Base-by-base conservation (phyloP, 2,797 vertebrate genomes). In the Cynodonichthys magdalenae region DNA sequence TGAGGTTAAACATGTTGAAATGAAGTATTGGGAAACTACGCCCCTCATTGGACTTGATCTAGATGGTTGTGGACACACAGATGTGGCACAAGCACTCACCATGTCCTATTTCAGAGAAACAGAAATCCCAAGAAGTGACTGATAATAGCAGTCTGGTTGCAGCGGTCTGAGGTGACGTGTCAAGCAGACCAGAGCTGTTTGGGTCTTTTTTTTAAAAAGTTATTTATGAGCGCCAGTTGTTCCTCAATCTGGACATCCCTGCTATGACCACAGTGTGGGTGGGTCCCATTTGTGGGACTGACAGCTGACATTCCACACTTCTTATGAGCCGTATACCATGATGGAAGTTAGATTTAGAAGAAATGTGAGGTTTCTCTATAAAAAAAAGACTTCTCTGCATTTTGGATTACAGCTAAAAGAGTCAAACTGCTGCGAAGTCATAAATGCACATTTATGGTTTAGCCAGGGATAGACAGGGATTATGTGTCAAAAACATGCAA, bases 221-320 rank as follows among this genome's bases (percentile, higher is more conserved):
- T 87, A 83, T 89, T 90, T 73, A 81, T 69, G 78, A 85, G 68
- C 60, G 53, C 71, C 87, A 89, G 86, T 90, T 91, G 88, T 62
- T 84, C 50, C 63, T 57, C 4, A 17, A 66, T 82, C 52, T 72
- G 56, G 65, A 72, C 75, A 74, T 87, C 75, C 75, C 66, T 51
- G 68, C 78, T 79, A 87, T 80, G 86, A 84, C 90, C 90, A 71
- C 85, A 86, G 68, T 82, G 83, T 85, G 85, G 88, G 88, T 84
- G 83, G 78, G 71, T 80, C 73, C 75, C 73, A 50, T 80, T 68
- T 79, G 76, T 17, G 64, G 81, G 76, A 88, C 79, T 63, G 89
- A 87, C 90, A 89, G 85, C 87, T 91, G 89, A 88, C 87, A 91
- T 92, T 87, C 89, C 89, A 75, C 53, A 74, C 71, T 42, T 68